Percentiles rank a stretch among this genome's conserved stretches.
These are phyloP conservation scores for Larimichthys polyactis DNA, from an alignment of 2,113 vertebrate genomes.

Conservation along the genomic window DNA sequence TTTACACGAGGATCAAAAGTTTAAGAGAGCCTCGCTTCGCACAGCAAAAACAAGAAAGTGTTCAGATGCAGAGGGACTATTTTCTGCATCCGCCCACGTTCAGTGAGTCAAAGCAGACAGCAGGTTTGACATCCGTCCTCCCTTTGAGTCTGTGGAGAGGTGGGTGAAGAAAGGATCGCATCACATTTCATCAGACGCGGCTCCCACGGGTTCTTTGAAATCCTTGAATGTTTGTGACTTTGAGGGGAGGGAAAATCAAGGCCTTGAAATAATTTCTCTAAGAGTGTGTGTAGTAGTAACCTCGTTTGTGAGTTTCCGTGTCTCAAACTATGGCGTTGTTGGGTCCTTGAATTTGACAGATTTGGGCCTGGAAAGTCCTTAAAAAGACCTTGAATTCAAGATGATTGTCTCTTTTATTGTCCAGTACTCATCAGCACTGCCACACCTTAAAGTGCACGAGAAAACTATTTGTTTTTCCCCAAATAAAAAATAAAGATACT, in stretches of 20 bases:
- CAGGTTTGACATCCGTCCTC: slow-evolving; percentile 30
- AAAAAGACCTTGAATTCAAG: too few species aligned
- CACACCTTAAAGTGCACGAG: not conserved
- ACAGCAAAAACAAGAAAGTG: not conserved
- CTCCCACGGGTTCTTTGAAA: too few species aligned
- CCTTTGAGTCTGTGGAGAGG: not conserved
- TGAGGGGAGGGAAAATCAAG: too few species aligned
- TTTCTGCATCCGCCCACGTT: slow-evolving; percentile 59
- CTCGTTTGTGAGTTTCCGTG: too few species aligned
- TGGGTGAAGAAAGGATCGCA: not conserved
- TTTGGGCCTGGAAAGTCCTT: too few species aligned
- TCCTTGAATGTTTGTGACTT: too few species aligned
- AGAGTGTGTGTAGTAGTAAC: too few species aligned
- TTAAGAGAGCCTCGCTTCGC: too few species aligned
- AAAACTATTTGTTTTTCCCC: not conserved
- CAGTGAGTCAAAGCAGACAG: slow-evolving; percentile 61
- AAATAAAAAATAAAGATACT: not conserved
- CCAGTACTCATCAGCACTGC: not conserved
- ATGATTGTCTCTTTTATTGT: not conserved
- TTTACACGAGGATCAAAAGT: not conserved
- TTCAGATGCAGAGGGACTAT: slow-evolving; percentile 11
- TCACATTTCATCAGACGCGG: not conserved
- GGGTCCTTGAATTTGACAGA: too few species aligned
- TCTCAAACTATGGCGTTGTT: too few species aligned
- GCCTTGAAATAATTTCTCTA: too few species aligned